These are phyloP conservation scores for Beris chalybata DNA, from an alignment of 2,888 invertebrate species.

Conservation along the genomic window DNA sequence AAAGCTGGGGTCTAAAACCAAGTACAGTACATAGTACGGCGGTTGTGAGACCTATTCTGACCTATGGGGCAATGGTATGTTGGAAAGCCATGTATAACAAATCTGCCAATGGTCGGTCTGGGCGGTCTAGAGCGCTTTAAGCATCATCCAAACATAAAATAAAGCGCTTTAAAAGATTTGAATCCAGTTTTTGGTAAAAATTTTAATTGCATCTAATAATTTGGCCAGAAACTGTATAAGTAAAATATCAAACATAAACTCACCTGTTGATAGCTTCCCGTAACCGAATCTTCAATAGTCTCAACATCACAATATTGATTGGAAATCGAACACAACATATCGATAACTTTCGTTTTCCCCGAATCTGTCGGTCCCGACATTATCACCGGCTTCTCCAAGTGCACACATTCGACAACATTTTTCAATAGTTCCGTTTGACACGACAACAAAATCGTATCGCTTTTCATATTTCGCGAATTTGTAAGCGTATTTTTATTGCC, in stretches of 20 bases:
- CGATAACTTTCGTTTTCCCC: constrained; percentile 55
- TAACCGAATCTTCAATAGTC: constrained; percentile 56
- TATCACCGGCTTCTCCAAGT: constrained; percentile 91
- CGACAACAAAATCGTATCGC: constrained; percentile 58
- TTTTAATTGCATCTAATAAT: no score
- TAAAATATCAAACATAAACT: neutral
- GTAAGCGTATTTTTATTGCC: constrained; percentile 47
- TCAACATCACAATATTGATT: constrained; percentile 52
- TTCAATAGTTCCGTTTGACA: constrained; percentile 71
- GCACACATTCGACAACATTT: constrained; percentile 80
- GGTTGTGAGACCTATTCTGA: no score
- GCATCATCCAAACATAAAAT: no score
- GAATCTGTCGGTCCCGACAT: constrained; percentile 54
- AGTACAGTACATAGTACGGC: no score
- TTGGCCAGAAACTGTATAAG: no score
- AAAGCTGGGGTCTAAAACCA: no score
- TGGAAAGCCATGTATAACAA: no score
- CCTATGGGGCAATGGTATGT: no score
- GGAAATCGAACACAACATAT: constrained; percentile 51
- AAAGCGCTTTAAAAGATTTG: no score
- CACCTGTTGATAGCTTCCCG: constrained; percentile 95
- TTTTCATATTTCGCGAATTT: constrained; percentile 45
- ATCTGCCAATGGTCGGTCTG: no score
- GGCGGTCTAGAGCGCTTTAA: no score
- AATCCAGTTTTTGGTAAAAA: no score